Conservation (phyloP, 2,797 vertebrate species). For the Atherinosoma microstoma region DNA sequence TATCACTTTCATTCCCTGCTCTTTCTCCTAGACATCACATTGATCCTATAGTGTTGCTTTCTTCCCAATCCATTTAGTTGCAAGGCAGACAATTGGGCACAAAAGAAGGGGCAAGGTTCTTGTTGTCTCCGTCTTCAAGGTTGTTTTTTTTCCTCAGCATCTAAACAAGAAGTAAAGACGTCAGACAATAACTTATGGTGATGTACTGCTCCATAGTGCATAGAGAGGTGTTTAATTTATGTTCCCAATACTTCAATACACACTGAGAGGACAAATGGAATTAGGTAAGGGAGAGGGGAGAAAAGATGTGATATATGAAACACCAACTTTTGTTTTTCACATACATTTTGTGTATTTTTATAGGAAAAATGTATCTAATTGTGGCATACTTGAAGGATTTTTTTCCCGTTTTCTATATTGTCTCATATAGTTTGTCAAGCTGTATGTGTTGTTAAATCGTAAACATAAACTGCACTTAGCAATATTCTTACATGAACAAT, state of each 20-base stretch:
- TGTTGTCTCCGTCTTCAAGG: conserved; percentile 27
- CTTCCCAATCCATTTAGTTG: conserved; percentile 43
- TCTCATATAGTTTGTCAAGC: too few species aligned
- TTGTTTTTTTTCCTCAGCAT: neutral
- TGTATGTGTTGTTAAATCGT: too few species aligned
- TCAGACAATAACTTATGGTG: conserved; percentile 4
- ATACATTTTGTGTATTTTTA: too few species aligned
- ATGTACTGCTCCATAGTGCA: conserved; percentile 24
- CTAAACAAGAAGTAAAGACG: conserved; percentile 3
- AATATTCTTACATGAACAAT: too few species aligned
- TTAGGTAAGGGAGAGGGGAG: neutral
- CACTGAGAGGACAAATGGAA: neutral
- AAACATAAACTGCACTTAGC: too few species aligned
- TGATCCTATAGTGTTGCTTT: conserved; percentile 45
- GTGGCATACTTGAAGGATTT: neutral
- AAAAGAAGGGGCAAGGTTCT: conserved; percentile 21
- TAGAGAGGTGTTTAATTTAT: conserved; percentile 20
- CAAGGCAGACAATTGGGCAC: conserved; percentile 45
- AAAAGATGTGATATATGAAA: neutral
- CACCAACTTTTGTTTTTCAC: too few species aligned
- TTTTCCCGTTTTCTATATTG: neutral
- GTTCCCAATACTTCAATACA: neutral
- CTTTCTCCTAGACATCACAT: conserved; percentile 42
- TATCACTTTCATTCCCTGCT: conserved; percentile 54
- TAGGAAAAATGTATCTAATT: neutral